Evolutionary conservation across 2,797 vertebrate species (phyloP), one percentile per base, ranked within the genome.

Genomic region (Chelon auratus): DNA sequence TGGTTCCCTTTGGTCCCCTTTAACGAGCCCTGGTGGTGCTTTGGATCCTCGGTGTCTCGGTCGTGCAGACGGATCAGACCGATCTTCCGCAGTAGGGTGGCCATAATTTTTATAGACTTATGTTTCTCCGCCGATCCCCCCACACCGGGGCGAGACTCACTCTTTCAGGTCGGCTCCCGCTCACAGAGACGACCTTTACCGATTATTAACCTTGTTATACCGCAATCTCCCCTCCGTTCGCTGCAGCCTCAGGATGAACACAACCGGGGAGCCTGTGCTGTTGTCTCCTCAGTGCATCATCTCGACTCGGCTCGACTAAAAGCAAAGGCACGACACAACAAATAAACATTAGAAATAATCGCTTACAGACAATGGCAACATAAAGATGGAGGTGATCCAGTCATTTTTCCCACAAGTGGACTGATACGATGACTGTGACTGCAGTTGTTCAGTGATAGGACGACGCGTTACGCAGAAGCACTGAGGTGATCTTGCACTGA

Each of bases 31-130:
- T 97, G 96, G 56, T 96, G 97, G 89, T 98, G 97, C 92, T 99
- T 99, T 72, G 97, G 97, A 91, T 98, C 97, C 93, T 98, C 97
- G 14, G 97, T 99, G 93, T 99, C 97, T 83, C 97, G 94, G 92
- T 97, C 97, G 94, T 98, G 97, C 91, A 99, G 96, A 75, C 97
- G 97, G 91, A 99, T 98, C 78, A 99, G 95, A 91, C 97, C 97
- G 91, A 99, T 99, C 91, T 99, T 98, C 86, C 97, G 96, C 91
- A 98, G 96, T 92, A 98, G 93, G 83, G 97, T 99, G 90, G 97
- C 97, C 97, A 99, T 99, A 91, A 87, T 93, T 87, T 89, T 54
- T 82, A 76, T 39, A 48, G 68, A 81, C 81, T 83, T 82, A 37
- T 78, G 26, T 20, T 64, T 83, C 77, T 81, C 87, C 84, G 67